A percentile compares a stretch with the other conserved stretches of the same genome.
Evolutionary conservation across 2,888 invertebrate genomes (phyloP).

Genomic region (Polymixis flavicincta): DNA sequence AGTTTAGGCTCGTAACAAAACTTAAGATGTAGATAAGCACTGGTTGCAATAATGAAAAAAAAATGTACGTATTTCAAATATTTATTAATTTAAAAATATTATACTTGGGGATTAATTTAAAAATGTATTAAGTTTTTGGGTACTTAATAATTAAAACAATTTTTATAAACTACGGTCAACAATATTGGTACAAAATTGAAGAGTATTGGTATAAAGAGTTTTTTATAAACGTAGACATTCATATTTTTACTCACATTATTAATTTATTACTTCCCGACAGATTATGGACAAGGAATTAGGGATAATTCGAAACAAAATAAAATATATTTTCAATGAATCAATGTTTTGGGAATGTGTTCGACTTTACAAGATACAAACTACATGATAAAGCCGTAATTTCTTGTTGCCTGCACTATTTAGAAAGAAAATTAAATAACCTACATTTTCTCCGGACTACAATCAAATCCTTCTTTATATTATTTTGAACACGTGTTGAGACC

Average conservation of each 20-base stretch:
- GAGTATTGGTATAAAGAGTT: too few species aligned
- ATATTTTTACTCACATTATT: neutral
- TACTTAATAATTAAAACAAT: neutral
- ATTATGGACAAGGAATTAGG: too few species aligned
- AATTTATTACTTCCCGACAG: neutral
- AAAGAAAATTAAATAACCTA: neutral
- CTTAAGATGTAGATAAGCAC: neutral
- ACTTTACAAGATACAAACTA: neutral
- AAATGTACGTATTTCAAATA: neutral
- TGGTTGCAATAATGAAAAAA: neutral
- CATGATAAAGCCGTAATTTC: neutral
- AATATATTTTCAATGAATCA: neutral
- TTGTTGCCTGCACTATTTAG: neutral
- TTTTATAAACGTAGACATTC: neutral
- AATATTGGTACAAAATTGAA: too few species aligned
- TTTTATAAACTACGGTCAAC: neutral
- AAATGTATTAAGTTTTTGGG: neutral
- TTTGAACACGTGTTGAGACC: conserved; percentile 1
- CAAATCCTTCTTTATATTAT: neutral
- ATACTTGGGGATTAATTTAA: neutral
- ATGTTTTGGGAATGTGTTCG: neutral
- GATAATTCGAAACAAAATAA: too few species aligned
- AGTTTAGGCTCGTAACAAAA: neutral
- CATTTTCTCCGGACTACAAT: too few species aligned
- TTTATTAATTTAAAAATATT: neutral